Conservation (phyloP, 2,797 vertebrate genomes). For the Pelochelys cantorii region DNA sequence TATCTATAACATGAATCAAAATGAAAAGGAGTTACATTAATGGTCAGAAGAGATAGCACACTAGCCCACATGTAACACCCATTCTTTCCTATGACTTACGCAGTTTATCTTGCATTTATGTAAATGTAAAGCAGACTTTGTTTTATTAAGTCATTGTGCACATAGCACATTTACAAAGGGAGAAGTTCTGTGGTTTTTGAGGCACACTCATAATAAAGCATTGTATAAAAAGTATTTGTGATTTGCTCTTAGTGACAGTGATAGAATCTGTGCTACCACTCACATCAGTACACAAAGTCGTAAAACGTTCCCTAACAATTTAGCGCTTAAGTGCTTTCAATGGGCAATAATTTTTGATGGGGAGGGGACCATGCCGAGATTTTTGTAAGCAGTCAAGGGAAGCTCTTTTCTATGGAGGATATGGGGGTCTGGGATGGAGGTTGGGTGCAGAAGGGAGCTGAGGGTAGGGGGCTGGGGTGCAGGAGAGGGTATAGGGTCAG, state of each 20-base stretch:
- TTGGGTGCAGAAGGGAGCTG: too few species aligned
- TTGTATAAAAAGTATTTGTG: not conserved
- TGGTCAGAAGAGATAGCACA: not conserved
- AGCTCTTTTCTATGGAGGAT: too few species aligned
- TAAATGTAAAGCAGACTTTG: not conserved
- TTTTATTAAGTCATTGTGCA: not conserved
- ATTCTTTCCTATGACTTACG: not conserved
- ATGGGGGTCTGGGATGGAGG: too few species aligned
- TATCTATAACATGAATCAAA: not conserved
- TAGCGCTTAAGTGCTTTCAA: rapidly evolving
- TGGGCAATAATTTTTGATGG: too few species aligned
- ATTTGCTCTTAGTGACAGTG: not conserved
- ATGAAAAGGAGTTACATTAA: not conserved
- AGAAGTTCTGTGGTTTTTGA: not conserved
- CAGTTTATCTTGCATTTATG: not conserved
- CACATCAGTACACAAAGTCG: not conserved
- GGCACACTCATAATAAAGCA: not conserved
- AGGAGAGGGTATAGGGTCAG: too few species aligned
- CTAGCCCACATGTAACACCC: rapidly evolving
- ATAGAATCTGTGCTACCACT: not conserved
- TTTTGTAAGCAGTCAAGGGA: too few species aligned
- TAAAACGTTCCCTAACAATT: not conserved
- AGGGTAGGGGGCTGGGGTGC: too few species aligned
- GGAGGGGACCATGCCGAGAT: too few species aligned
- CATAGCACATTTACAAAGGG: not conserved